Evolutionary conservation across 2,113 vertebrate species (phyloP), one percentile per base, ranked within the genome.

Genomic region (Psittacara wagleri): DNA sequence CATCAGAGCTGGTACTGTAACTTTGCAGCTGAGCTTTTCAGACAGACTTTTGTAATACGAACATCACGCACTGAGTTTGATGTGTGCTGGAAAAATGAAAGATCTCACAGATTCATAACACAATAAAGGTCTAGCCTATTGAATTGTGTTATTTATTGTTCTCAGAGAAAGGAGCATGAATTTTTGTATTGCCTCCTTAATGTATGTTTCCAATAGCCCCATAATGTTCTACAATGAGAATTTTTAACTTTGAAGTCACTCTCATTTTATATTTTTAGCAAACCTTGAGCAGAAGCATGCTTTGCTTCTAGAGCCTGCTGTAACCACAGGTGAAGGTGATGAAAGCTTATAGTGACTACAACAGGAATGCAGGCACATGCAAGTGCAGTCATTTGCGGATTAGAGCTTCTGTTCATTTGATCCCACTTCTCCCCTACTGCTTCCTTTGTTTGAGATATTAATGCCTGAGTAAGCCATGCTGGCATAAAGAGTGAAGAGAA

Each of bases 111-210:
- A 77, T 62, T 68, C 54, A 41, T 89, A 91, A 95, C 48, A 67
- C 48, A 84, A 95, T 89, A 95, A 90, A 74, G 25, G 16, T 5
- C 23, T 59, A 63, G 19, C 19, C 79, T 96, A 70, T 43, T 94
- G 77, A 88, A 91, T 95, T 57, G 35, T 55, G 83, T 91, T 94
- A 92, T 86, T 92, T 96, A 75, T 84, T 93, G 37, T 49, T 88
- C 55, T 69, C 46, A 27, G 80, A 70, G 51, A 88, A 86, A 75
- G 8, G 19, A 75, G 35, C 23, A 28, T 61, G 37, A 78, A 27
- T 68, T 75, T 66, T 88, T 81, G 7, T 83, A 59, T 83, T 86
- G 51, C 13, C 39, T 84, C 48, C 35, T 44, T 86, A 78, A 81
- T 24, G 6, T 41, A 43, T 81, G 90, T 94, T 92, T 72, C 61